Base-by-base conservation (phyloP, 2,888 invertebrate genomes). In the Andrena minutula region DNA sequence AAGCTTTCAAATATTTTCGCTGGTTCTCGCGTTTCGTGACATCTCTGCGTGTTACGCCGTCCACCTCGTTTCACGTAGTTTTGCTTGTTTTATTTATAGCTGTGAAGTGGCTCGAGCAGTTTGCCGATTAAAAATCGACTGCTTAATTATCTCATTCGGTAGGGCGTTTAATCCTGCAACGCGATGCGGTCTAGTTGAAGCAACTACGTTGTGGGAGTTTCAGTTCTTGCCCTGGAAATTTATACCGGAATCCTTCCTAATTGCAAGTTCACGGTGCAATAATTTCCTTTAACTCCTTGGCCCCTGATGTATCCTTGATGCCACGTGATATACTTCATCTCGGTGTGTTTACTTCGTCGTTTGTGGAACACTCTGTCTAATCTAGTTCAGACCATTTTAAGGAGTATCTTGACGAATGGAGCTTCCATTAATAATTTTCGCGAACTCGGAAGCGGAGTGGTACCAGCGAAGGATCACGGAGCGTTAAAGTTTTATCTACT, bases 71-170 rank as follows among this genome's bases (percentile, higher is more conserved):
- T 12, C 41, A 3, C 41, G 4, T 41, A 12, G 41, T 41, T 41
- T 41, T 5, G 41, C 12, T 16, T 41, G 12, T 41, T 12, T 41
- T 41, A 41, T 41, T 23, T 26, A n/a, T 70, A 41, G 58, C 28
- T 32, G 12, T 23, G 28, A 72, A 56, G 28, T 63, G 6, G 23
- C 20, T 35, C 7, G 41, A 26, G 51, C 58, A 58, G 79, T 68
- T 63, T 28, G 68, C 65, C 76, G 35, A 66, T 56, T 49, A 71
- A 75, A 71, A 80, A 71, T 71, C 61, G 80, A 75, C 30, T 20
- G 49, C 56, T 82, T 75, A 66, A 66, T 30, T 32, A 53, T 53
- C 35, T 47, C 53, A 35, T n/a, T 63, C 35, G 60, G 28, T 76
- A 28, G 51, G 26, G 16, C 20, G 32, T 35, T 32, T 70, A 74